These are phyloP conservation scores for Nemotelus pantherinus DNA, from an alignment of 2,888 invertebrate genomes.

Conservation along the genomic window DNA sequence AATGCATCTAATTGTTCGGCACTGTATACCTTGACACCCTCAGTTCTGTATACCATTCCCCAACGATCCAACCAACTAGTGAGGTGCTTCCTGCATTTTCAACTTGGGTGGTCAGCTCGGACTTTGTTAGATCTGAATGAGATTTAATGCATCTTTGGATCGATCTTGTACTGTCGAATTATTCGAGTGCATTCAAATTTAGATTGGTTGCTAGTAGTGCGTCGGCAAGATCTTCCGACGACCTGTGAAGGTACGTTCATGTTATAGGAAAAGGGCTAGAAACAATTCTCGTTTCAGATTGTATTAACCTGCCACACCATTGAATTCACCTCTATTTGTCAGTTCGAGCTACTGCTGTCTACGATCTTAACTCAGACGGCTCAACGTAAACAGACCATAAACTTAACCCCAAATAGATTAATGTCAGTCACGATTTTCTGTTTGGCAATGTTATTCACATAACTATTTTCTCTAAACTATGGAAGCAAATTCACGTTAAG, in stretches of 20 bases:
- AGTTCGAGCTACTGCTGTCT: too few relatives aligned
- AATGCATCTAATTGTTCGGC: conserved; percentile 46
- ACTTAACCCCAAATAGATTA: conserved; percentile 11
- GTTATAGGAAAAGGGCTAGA: background rate
- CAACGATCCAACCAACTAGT: conserved; percentile 9
- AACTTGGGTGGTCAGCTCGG: conserved; percentile 38
- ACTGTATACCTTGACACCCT: conserved; percentile 46
- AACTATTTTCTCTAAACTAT: conserved; percentile 3
- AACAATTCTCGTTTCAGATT: too few relatives aligned
- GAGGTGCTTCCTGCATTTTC: conserved; percentile 32
- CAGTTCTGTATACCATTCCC: conserved; percentile 2
- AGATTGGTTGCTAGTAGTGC: conserved; percentile 17
- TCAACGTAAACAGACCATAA: conserved; percentile 5
- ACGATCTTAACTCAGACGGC: too few relatives aligned
- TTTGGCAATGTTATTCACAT: conserved; percentile 36
- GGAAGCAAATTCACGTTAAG: background rate
- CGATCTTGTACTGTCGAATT: conserved; percentile 23
- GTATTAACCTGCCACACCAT: too few relatives aligned
- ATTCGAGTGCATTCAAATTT: conserved; percentile 13
- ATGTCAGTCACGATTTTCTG: conserved; percentile 42
- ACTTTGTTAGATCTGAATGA: conserved; percentile 33
- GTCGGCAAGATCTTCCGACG: background rate
- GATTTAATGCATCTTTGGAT: conserved; percentile 30
- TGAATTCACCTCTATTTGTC: too few relatives aligned
- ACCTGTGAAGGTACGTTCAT: background rate